A percentile compares a stretch with the other conserved stretches of the same genome.
These are phyloP conservation scores for Napeogenes sylphis DNA, from an alignment of 2,888 invertebrate genomes.

Conservation along the genomic window DNA sequence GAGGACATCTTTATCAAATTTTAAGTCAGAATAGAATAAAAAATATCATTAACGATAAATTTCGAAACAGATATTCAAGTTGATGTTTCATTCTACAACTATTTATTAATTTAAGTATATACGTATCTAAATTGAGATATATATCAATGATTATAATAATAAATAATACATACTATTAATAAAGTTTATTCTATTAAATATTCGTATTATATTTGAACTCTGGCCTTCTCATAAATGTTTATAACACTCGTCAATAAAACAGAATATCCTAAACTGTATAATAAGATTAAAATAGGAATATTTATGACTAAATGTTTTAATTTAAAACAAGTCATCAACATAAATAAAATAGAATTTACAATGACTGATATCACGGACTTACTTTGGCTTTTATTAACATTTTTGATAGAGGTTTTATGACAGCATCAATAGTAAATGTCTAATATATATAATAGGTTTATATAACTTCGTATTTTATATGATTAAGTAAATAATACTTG, in stretches of 20 bases:
- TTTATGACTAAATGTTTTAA: constrained; percentile 21
- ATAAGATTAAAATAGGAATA: constrained; percentile 5
- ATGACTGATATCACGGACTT: neutral
- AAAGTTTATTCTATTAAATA: constrained; percentile 6
- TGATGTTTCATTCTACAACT: too few species aligned
- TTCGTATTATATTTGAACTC: constrained; percentile 12
- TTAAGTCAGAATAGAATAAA: too few species aligned
- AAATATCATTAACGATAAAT: too few species aligned
- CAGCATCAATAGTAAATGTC: too few species aligned
- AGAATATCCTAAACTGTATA: constrained; percentile 8
- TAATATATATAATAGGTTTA: too few species aligned
- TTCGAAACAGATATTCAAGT: too few species aligned
- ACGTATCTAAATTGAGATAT: neutral
- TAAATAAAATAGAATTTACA: constrained; percentile 10
- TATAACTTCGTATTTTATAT: neutral
- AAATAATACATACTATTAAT: constrained; percentile 1
- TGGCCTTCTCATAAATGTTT: constrained; percentile 13
- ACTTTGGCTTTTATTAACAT: constrained; percentile 12
- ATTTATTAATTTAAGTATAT: too few species aligned
- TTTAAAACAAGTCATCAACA: constrained; percentile 14
- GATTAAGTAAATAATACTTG: neutral
- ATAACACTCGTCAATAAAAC: constrained; percentile 12
- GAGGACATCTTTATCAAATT: too few species aligned
- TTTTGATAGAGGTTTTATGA: neutral
- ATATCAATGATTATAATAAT: constrained; percentile 3